Evolutionary conservation across 1,140 invertebrate species (phyloP).

Genomic region (Bombyx mandarina): DNA sequence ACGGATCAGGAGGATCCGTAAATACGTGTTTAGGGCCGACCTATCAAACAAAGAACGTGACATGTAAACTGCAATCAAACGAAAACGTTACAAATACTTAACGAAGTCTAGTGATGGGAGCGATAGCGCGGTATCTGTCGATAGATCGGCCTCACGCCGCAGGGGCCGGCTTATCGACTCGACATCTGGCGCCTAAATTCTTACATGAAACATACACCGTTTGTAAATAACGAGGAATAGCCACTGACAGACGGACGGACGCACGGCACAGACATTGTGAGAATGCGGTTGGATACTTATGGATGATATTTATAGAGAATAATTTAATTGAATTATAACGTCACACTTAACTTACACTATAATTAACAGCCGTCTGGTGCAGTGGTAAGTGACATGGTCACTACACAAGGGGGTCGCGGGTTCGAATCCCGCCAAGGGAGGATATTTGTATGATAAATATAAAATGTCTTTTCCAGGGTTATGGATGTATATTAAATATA

Average conservation of each 20-base stretch:
- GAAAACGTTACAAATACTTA: slow-evolving; percentile 2
- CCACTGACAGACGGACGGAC: slow-evolving; percentile 19
- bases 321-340: too few species aligned
- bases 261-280: neutral
- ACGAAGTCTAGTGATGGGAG: slow-evolving; percentile 15
- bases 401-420: too few species aligned
- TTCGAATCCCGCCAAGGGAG: too few species aligned
- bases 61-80: neutral
- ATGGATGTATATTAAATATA: too few species aligned
- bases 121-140: slow-evolving; percentile 20
- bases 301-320: too few species aligned
- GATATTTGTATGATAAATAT: too few species aligned
- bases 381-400: too few species aligned
- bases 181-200: slow-evolving; percentile 63
- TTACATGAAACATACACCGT: slow-evolving; percentile 30
- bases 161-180: slow-evolving; percentile 33
- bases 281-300: too few species aligned
- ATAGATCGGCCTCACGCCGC: slow-evolving; percentile 30
- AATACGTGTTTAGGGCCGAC: slow-evolving; percentile 2
- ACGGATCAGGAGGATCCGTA: neutral
- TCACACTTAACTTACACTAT: too few species aligned
- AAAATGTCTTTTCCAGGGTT: too few species aligned
- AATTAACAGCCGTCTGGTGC: too few species aligned
- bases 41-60: slow-evolving; percentile 6
- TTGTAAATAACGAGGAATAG: slow-evolving; percentile 21